These are phyloP conservation scores for Drosophila planitibia DNA, from an alignment of 2,888 invertebrate species.

Conservation along the genomic window DNA sequence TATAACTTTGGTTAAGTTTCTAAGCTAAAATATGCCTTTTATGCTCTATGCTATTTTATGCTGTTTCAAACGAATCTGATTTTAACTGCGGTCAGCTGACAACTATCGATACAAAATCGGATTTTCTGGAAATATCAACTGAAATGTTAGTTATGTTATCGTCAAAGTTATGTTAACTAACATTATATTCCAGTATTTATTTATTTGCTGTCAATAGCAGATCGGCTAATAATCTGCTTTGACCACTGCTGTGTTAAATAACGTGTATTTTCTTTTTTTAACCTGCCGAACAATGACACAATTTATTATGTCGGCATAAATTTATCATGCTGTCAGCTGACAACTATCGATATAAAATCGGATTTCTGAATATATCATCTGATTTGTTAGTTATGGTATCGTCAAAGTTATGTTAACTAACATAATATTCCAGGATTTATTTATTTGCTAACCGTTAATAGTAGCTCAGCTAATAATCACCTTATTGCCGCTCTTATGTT, in stretches of 20 bases:
- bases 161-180: slow-evolving; percentile 2
- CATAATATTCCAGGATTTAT: neutral
- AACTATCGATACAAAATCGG: slow-evolving; percentile 6
- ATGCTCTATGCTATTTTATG: neutral
- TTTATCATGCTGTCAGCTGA: neutral
- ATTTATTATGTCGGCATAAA: slow-evolving; percentile 3
- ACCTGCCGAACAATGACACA: slow-evolving; percentile 7
- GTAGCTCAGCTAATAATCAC: neutral
- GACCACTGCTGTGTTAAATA: slow-evolving; percentile 31
- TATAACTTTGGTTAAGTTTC: neutral
- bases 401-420: slow-evolving; percentile 4
- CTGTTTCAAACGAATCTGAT: neutral
- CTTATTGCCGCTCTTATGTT: slow-evolving; percentile 19
- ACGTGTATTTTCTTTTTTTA: slow-evolving; percentile 24
- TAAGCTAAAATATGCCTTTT: neutral
- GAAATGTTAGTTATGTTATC: neutral
- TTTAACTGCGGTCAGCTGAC: neutral
- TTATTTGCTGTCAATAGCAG: slow-evolving; percentile 13
- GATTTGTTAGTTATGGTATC: neutral
- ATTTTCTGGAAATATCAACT: neutral
- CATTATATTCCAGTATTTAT: neutral
- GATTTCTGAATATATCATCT: neutral
- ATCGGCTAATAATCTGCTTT: neutral
- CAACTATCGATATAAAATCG: slow-evolving; percentile 4
- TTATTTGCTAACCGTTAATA: slow-evolving; percentile 8